A percentile compares a stretch with the other conserved stretches of the same genome.
phyloP scores from a whole-genome alignment of 23 tunicate genomes.

The Ascidia mentula region DNA sequence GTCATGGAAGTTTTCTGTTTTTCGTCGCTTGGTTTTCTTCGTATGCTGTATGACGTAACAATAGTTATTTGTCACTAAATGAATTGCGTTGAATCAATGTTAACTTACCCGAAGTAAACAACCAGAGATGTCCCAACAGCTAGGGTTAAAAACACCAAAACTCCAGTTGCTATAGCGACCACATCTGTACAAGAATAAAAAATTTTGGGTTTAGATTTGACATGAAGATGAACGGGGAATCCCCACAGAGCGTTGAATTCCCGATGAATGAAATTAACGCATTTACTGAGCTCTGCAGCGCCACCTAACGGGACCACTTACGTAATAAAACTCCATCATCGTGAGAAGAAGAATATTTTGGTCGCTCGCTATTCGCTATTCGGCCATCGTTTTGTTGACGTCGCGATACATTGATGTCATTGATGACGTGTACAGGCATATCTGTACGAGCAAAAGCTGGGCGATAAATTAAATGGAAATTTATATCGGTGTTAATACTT shows the following conservation, averaged over 20 bases:
- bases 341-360: background rate
- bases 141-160: background rate
- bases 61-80: background rate
- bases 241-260: no score
- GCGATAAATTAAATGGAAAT: no score
- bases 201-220: background rate
- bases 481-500: no score
- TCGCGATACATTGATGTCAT: background rate
- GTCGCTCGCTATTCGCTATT: background rate
- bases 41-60: background rate
- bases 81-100: background rate
- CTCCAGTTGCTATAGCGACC: constrained; percentile 15
- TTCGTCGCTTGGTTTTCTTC: background rate
- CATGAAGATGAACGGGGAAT: no score
- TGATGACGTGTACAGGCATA: no score
- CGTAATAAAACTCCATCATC: constrained; percentile 3
- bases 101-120: background rate
- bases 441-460: no score
- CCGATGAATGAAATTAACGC: no score
- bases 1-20: background rate
- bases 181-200: background rate
- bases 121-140: background rate
- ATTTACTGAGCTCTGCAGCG: background rate
- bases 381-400: background rate
- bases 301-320: background rate